Base-by-base conservation (phyloP, 2,888 invertebrate species). In the Eristalis arbustorum region DNA sequence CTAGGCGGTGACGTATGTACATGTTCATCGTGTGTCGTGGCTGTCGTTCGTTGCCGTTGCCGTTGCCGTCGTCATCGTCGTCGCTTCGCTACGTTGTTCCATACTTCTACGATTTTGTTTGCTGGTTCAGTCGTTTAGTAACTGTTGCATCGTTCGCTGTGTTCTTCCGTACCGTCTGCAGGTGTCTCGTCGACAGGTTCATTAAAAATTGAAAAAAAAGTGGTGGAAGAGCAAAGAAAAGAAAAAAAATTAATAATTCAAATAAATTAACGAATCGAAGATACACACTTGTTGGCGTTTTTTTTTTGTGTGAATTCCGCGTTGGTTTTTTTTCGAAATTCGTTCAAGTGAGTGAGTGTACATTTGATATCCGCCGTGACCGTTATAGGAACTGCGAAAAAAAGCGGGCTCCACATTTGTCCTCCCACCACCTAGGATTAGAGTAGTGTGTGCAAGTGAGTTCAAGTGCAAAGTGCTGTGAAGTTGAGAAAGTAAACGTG, bases 101-200 rank as follows among this genome's bases (percentile, higher is more conserved):
- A 83, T 78, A 78, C 75, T 83, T 83, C 87, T 83, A 87, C 76
- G 78, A 78, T 71, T 83, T 79, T 87, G 87, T 87, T 78, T 83
- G 75, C 31, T 79, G 83, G 73, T 83, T 92, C 92, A 92, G 91
- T 92, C 92, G 91, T 90, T 90, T 91, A 91, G 91, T 91, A 92
- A 92, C 92, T 92, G 92, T 92, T 92, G 92, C 91, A 92, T 92
- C 91, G 92, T 91, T 90, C 91, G 91, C 91, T 89, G 89, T 89
- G 49, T 71, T 59, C 42, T 72, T n/a, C 14, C 10, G 68, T 59
- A 64, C 72, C 72, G 59, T 37, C 49, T 49, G 49, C 81, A 81
- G 74, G 73, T 81, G 64, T 81, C 56, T 37, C n/a, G 61, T 73
- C 85, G 81, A 71, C 73, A 85, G 81, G 66, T 85, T 77, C 77